Conservation (phyloP, 2,113 vertebrate genomes). For the Zingel zingel region DNA sequence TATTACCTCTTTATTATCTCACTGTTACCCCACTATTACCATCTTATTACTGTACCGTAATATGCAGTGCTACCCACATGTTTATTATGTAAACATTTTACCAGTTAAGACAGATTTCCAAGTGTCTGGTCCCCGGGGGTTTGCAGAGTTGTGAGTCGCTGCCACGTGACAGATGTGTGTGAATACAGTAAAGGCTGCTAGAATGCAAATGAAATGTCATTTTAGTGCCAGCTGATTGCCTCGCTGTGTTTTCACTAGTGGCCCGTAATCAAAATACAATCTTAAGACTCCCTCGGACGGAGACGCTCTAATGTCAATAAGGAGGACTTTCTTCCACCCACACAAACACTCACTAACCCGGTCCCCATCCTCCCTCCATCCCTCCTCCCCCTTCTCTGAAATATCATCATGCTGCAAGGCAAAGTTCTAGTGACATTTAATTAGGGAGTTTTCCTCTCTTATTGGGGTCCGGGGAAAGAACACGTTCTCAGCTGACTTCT, state of each 20-base stretch:
- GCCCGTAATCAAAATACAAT: slow-evolving; percentile 45
- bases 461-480: slow-evolving; percentile 34
- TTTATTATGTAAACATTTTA: neutral
- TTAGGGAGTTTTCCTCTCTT: slow-evolving; percentile 65
- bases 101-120: slow-evolving; percentile 20
- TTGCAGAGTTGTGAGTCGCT: slow-evolving; percentile 24
- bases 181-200: slow-evolving; percentile 39
- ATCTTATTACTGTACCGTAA: too few species aligned
- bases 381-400: slow-evolving; percentile 38
- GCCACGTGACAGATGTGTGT: slow-evolving; percentile 44
- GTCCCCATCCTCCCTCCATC: neutral
- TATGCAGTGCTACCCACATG: too few species aligned
- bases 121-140: slow-evolving; percentile 21
- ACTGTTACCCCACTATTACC: too few species aligned
- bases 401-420: slow-evolving; percentile 72
- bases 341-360: slow-evolving; percentile 30
- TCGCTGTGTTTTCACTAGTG: slow-evolving; percentile 30
- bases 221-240: slow-evolving; percentile 69
- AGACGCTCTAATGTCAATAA: slow-evolving; percentile 54
- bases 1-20: too few species aligned
- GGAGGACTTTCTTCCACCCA: slow-evolving; percentile 44
- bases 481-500: slow-evolving; percentile 40
- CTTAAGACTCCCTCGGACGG: slow-evolving; percentile 27
- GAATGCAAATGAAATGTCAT: slow-evolving; percentile 73
- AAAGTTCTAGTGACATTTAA: slow-evolving; percentile 76